A percentile compares a stretch with the other conserved stretches of the same genome.
These are phyloP conservation scores for Acanthisitta chloris DNA, from an alignment of 2,113 vertebrate species.

Conservation along the genomic window DNA sequence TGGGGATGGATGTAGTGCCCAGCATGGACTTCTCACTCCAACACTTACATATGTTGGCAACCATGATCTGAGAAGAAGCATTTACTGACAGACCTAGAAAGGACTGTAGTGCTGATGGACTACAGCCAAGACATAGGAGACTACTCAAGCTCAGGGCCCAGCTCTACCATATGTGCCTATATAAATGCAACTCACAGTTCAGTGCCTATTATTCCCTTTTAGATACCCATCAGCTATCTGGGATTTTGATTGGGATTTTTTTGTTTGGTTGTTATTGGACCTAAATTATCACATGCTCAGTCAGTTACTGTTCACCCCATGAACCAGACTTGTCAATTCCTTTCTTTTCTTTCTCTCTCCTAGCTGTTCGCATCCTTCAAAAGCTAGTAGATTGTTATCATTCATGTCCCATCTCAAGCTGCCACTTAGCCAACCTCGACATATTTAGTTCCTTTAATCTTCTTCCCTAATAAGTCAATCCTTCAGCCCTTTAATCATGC, in stretches of 20 bases:
- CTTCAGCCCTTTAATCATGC: conserved; percentile 64
- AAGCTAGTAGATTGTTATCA: conserved; percentile 58
- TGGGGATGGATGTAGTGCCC: rapidly evolving
- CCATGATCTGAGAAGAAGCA: background rate
- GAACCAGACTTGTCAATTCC: conserved; percentile 3
- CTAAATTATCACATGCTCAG: background rate
- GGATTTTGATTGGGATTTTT: background rate
- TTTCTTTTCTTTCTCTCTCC: background rate
- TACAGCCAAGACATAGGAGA: background rate
- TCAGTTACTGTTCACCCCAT: background rate
- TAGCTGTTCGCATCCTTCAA: conserved; percentile 40
- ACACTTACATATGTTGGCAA: background rate
- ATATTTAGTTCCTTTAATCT: conserved; percentile 71
- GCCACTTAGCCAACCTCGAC: conserved; percentile 52
- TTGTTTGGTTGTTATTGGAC: background rate
- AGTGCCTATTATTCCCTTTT: background rate
- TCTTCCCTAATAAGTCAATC: conserved; percentile 52
- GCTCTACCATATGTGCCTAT: background rate
- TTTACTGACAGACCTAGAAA: background rate
- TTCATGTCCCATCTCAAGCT: conserved; percentile 61
- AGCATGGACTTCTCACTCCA: background rate
- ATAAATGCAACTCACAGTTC: background rate
- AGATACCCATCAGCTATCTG: background rate
- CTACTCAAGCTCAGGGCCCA: background rate
- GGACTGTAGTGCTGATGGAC: background rate